phyloP scores from a whole-genome alignment of 2,113 vertebrate species.

The Atherinomorus stipes region DNA sequence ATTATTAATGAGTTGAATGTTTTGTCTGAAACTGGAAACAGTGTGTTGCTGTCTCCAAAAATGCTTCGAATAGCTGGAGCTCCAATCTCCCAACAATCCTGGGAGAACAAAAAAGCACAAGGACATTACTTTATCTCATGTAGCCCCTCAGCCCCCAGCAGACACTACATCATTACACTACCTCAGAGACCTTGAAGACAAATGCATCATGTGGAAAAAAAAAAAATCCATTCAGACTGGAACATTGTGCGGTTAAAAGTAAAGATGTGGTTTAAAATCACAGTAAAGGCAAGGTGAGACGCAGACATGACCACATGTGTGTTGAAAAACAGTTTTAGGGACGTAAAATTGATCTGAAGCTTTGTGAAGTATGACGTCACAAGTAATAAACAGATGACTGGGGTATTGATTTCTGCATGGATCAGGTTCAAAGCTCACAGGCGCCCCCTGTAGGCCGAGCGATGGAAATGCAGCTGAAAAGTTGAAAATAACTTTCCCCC shows the following conservation, averaged over 20 bases:
- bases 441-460: conserved; percentile 63
- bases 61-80: conserved; percentile 29
- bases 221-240: not conserved
- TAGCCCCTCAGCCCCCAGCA: conserved; percentile 22
- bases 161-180: conserved; percentile 26
- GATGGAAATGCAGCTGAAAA: conserved; percentile 25
- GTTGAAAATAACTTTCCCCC: conserved; percentile 3
- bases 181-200: conserved; percentile 29
- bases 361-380: conserved; percentile 25
- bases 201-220: not conserved
- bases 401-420: not conserved
- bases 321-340: not conserved
- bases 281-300: not conserved
- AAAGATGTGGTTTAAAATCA: not conserved
- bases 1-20: not conserved
- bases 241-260: not conserved
- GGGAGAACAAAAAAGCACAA: conserved; percentile 31
- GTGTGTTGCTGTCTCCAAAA: conserved; percentile 27
- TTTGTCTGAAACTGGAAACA: conserved; percentile 6
- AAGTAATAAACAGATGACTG: conserved; percentile 38
- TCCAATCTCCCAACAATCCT: conserved; percentile 4
- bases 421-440: conserved; percentile 56
- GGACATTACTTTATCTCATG: conserved; percentile 52
- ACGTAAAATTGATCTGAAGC: not conserved
- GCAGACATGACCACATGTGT: not conserved